Conservation (phyloP, 2,888 invertebrate species). For the Agonum fuliginosum region DNA sequence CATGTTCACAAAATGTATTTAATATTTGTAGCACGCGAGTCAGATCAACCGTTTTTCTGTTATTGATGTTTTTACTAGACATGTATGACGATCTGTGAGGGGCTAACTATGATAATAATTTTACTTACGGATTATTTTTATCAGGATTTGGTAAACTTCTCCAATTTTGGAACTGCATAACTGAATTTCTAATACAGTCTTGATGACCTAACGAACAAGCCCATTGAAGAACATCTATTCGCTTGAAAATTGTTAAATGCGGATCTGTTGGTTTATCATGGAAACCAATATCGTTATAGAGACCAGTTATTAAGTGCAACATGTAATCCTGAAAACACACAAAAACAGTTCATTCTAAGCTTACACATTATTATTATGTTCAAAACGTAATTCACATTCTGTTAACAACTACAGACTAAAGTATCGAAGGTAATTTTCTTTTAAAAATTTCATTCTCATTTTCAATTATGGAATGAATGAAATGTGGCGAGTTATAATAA, state of each 20-base stretch:
- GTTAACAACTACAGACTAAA: too few species aligned
- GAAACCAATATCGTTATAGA: conserved; percentile 84
- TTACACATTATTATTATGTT: too few species aligned
- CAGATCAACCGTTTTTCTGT: too few species aligned
- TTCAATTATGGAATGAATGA: too few species aligned
- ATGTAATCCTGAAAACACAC: conserved; percentile 79
- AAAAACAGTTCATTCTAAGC: conserved; percentile 12
- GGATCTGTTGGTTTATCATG: conserved; percentile 78
- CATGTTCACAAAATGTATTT: too few species aligned
- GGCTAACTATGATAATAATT: too few species aligned
- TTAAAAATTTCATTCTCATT: too few species aligned
- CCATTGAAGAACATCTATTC: conserved; percentile 82
- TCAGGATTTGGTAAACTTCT: conserved; percentile 83
- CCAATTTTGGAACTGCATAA: conserved; percentile 85
- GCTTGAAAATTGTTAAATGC: conserved; percentile 82
- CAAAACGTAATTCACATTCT: too few species aligned
- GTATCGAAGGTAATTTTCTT: too few species aligned
- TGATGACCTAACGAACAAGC: conserved; percentile 85
- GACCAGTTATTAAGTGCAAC: conserved; percentile 78
- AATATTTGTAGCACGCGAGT: too few species aligned
- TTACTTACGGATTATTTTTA: conserved; percentile 82
- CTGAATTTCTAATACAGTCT: conserved; percentile 84
- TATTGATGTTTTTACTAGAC: too few species aligned
- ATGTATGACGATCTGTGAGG: not conserved
- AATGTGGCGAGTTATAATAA: too few species aligned